phyloP scores from a whole-genome alignment of 2,113 vertebrate species.

The Scortum barcoo region DNA sequence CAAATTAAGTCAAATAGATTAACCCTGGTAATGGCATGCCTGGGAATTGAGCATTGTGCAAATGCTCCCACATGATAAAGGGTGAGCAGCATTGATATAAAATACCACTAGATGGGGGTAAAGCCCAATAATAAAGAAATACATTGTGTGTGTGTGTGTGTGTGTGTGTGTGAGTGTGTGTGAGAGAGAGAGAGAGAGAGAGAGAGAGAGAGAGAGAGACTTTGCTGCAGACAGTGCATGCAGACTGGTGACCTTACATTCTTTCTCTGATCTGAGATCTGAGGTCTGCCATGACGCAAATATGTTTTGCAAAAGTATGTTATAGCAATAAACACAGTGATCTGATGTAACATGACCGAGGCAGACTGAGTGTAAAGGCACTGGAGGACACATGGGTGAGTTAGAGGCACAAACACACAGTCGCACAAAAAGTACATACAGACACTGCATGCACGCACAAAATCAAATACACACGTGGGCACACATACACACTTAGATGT shows the following conservation, averaged over 20 bases:
- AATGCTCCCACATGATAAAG: not conserved
- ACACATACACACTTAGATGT: slow-evolving; percentile 41
- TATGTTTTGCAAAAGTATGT: slow-evolving; percentile 10
- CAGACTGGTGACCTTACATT: slow-evolving; percentile 49
- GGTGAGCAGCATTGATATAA: not conserved
- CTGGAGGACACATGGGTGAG: slow-evolving; percentile 20
- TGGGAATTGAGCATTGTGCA: not conserved
- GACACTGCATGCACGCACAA: slow-evolving; percentile 11
- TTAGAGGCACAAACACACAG: not conserved
- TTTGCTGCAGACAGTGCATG: not conserved
- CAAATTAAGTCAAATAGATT: not conserved
- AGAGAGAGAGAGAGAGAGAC: not conserved
- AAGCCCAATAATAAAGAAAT: slow-evolving; percentile 28
- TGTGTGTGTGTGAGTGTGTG: no score
- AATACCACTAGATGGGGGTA: slow-evolving; percentile 77
- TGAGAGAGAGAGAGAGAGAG: not conserved
- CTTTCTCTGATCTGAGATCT: slow-evolving; percentile 44
- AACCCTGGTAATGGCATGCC: not conserved
- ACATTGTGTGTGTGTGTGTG: no score
- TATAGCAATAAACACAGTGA: slow-evolving; percentile 38
- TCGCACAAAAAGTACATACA: slow-evolving; percentile 2
- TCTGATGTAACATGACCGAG: slow-evolving; percentile 12
- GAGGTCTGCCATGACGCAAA: slow-evolving; percentile 20
- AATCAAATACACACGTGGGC: slow-evolving; percentile 31
- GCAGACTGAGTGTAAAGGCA: slow-evolving; percentile 47